Conservation (phyloP, 1,140 invertebrate genomes). For the Cardiocondyla obscurior region DNA sequence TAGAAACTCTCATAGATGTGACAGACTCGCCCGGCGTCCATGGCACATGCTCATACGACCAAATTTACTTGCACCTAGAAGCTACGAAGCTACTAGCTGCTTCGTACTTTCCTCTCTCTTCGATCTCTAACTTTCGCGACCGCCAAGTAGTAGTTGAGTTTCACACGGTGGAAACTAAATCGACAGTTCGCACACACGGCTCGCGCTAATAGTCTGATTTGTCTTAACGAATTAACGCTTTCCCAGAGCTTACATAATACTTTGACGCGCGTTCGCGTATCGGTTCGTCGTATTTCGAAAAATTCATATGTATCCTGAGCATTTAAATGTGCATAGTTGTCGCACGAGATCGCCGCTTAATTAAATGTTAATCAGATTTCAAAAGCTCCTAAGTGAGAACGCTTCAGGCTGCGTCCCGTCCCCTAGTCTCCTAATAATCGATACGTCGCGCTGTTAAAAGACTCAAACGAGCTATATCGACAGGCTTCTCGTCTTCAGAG, state of each 20-base stretch:
- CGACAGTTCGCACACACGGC: neutral
- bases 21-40: slow-evolving; percentile 46
- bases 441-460: slow-evolving; percentile 34
- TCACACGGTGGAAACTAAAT: slow-evolving; percentile 33
- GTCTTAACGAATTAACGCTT: neutral
- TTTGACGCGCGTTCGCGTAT: neutral
- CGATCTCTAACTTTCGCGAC: slow-evolving; percentile 52
- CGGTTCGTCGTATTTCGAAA: neutral
- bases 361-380: slow-evolving; percentile 35
- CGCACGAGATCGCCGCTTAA: neutral
- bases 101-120: slow-evolving; percentile 50
- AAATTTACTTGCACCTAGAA: slow-evolving; percentile 48
- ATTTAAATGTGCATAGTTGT: neutral
- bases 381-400: slow-evolving; percentile 2
- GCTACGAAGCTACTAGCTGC: too few species aligned
- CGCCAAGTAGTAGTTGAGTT: slow-evolving; percentile 40
- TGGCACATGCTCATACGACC: slow-evolving; percentile 32
- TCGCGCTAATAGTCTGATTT: neutral
- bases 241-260: neutral
- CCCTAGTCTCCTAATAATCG: slow-evolving; percentile 12
- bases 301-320: neutral
- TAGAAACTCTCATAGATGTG: slow-evolving; percentile 52
- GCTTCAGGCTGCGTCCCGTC: neutral
- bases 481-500: slow-evolving; percentile 11
- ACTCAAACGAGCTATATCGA: slow-evolving; percentile 35